Percentiles rank a stretch among this genome's conserved stretches.
phyloP scores from a whole-genome alignment of 2,888 invertebrate genomes.

The Vanessa cardui region DNA sequence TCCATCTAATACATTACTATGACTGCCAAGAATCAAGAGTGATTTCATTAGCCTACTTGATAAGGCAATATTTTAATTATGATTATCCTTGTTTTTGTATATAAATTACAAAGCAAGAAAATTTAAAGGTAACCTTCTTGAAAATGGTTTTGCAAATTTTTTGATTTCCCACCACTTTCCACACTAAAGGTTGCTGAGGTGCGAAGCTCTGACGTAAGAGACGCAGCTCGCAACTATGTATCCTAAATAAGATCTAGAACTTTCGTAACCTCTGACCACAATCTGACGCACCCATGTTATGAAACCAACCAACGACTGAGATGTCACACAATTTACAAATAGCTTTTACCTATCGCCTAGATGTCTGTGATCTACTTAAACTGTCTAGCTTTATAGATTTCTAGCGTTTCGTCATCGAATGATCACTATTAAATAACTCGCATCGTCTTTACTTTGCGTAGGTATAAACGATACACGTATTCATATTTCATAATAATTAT shows the following conservation, averaged over 20 bases:
- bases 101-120: no score
- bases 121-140: no score
- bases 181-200: no score
- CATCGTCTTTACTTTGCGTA: neutral
- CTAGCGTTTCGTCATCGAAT: constrained; percentile 4
- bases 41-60: no score
- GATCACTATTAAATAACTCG: constrained; percentile 1
- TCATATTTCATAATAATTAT: no score
- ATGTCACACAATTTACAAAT: constrained; percentile 41
- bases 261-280: constrained; percentile 21
- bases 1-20: no score
- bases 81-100: no score
- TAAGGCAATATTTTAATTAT: no score
- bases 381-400: constrained; percentile 24
- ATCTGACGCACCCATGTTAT: constrained; percentile 14
- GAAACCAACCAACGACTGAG: constrained; percentile 33
- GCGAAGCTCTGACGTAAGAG: no score
- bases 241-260: constrained; percentile 38
- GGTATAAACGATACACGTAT: neutral
- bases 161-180: no score
- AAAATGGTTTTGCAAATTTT: no score
- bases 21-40: no score
- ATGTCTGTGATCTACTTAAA: constrained; percentile 30
- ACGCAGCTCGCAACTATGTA: constrained; percentile 12
- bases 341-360: constrained; percentile 34